Evolutionary conservation across 2,113 vertebrate genomes (phyloP).

Genomic region (Proterorhinus semilunaris): DNA sequence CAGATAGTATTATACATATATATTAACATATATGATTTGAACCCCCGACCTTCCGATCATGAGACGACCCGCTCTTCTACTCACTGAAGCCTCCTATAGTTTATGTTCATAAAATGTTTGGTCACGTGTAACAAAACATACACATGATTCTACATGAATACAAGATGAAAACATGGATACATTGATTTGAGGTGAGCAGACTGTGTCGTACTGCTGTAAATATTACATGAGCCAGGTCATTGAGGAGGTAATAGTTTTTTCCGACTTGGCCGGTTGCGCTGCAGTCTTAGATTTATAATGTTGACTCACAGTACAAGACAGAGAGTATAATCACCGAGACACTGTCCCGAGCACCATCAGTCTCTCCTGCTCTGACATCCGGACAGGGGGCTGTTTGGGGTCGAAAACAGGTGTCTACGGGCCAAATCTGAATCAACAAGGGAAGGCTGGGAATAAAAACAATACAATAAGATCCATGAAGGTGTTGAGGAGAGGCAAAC

Average conservation of each 20-base stretch:
- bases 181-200: slow-evolving; percentile 42
- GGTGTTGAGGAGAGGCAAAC: too few species aligned
- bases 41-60: too few species aligned
- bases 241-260: slow-evolving; percentile 70
- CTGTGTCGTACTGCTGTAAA: slow-evolving; percentile 52
- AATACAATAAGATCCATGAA: background rate
- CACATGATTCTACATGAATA: background rate
- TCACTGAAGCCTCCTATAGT: too few species aligned
- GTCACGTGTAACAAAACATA: background rate
- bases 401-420: slow-evolving; percentile 57
- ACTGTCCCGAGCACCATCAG: slow-evolving; percentile 57
- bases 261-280: slow-evolving; percentile 58
- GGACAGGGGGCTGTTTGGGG: slow-evolving; percentile 44
- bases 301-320: slow-evolving; percentile 68
- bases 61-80: too few species aligned
- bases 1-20: too few species aligned
- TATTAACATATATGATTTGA: too few species aligned
- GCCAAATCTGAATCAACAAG: slow-evolving; percentile 50
- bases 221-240: slow-evolving; percentile 68
- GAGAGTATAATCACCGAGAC: slow-evolving; percentile 62
- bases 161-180: slow-evolving; percentile 18
- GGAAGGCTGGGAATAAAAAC: slow-evolving; percentile 18
- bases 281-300: slow-evolving; percentile 66
- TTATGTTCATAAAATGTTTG: too few species aligned
- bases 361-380: slow-evolving; percentile 47